phyloP scores from a whole-genome alignment of 2,888 invertebrate species.

The Oeneis ivallda region DNA sequence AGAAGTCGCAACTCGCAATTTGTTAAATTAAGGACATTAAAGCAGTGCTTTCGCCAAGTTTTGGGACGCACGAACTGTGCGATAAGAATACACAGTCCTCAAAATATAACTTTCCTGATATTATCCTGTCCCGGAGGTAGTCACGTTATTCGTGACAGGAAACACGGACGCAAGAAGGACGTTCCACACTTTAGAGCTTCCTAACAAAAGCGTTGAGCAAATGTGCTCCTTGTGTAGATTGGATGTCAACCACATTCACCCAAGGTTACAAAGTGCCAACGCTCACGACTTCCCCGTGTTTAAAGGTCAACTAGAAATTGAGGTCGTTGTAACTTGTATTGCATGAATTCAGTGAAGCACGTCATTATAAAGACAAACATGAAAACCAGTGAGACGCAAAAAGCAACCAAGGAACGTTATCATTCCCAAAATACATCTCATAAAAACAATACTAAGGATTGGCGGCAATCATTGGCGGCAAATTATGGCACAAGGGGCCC shows the following conservation, averaged over 20 bases:
- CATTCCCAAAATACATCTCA: conserved; percentile 10
- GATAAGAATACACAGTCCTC: not conserved
- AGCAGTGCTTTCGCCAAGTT: not conserved
- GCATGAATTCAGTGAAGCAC: too few species aligned
- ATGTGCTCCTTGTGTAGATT: too few species aligned
- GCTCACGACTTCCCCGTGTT: too few species aligned
- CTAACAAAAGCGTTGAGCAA: too few species aligned
- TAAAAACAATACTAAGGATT: conserved; percentile 12
- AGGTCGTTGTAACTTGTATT: too few species aligned
- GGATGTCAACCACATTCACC: too few species aligned
- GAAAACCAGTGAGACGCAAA: not conserved
- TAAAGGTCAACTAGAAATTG: too few species aligned
- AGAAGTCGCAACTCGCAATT: not conserved
- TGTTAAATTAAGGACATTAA: not conserved
- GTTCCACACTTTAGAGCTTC: too few species aligned
- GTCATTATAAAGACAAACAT: not conserved
- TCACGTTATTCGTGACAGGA: too few species aligned
- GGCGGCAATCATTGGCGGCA: conserved; percentile 14
- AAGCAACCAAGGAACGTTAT: conserved; percentile 10
- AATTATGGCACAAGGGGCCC: not conserved
- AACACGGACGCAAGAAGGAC: too few species aligned
- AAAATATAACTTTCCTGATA: not conserved
- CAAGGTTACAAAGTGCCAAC: too few species aligned
- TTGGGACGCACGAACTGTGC: not conserved
- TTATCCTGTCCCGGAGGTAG: too few species aligned